Evolutionary conservation across 2,797 vertebrate species (phyloP).

Genomic region (Coccyzus lansbergi): DNA sequence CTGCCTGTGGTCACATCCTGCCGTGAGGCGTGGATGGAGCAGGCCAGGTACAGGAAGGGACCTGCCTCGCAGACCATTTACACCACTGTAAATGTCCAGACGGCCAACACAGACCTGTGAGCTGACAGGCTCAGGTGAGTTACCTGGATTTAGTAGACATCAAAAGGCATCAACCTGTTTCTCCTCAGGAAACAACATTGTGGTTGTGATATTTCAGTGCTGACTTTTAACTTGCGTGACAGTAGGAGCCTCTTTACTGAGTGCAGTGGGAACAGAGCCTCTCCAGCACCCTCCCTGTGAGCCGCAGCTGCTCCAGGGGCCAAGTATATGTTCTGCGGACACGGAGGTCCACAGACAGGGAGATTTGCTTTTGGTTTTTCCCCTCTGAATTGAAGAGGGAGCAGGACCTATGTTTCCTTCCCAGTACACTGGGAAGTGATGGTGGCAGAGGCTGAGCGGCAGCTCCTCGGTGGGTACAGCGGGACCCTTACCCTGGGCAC

Average conservation of each 20-base stretch:
- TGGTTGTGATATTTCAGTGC: neutral
- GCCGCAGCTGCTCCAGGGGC: neutral
- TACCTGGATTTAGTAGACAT: fast-evolving
- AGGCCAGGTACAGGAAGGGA: neutral
- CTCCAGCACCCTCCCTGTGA: neutral
- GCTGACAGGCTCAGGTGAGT: neutral
- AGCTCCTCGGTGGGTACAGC: too few relatives aligned
- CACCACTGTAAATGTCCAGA: neutral
- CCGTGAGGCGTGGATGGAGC: neutral
- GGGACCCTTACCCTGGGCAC: too few relatives aligned
- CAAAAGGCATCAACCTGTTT: neutral
- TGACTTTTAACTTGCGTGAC: neutral
- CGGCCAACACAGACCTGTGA: slow-evolving; percentile 25
- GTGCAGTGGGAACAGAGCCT: neutral
- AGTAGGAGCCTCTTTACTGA: neutral
- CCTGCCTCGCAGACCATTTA: neutral
- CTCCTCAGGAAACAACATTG: fast-evolving
- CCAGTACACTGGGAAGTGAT: too few relatives aligned
- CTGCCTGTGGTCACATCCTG: neutral
- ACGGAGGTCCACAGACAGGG: neutral
- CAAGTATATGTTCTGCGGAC: neutral
- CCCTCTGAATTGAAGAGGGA: neutral
- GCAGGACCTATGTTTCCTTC: neutral
- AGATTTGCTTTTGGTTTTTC: neutral
- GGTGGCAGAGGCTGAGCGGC: too few relatives aligned